A percentile compares a stretch with the other conserved stretches of the same genome.
These are phyloP conservation scores for Odontamblyopus lacepedii DNA, from an alignment of 2,797 vertebrate species.

Conservation along the genomic window DNA sequence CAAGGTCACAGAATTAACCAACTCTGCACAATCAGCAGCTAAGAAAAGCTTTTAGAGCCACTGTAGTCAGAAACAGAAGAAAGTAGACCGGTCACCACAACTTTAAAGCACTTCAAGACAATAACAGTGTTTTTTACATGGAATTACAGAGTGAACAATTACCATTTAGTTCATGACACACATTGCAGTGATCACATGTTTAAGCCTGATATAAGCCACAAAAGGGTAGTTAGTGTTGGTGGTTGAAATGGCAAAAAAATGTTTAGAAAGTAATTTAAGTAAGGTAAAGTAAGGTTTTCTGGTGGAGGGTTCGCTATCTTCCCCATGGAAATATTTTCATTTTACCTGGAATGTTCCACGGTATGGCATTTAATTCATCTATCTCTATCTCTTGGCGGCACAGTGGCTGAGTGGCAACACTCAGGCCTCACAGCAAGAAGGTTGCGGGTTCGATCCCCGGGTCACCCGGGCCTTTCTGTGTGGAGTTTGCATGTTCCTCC, in stretches of 20 bases:
- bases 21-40: slow-evolving; percentile 43
- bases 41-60: slow-evolving; percentile 40
- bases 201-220: not conserved
- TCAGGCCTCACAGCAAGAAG: too few relatives aligned
- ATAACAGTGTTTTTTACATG: slow-evolving; percentile 32
- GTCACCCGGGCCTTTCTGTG: too few relatives aligned
- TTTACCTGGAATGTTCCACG: not conserved
- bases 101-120: slow-evolving; percentile 49
- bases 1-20: slow-evolving; percentile 23
- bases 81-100: slow-evolving; percentile 24
- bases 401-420: too few relatives aligned
- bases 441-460: too few relatives aligned
- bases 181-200: not conserved
- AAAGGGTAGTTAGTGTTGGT: not conserved
- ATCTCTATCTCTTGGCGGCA: too few relatives aligned
- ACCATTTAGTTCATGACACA: slow-evolving; percentile 9
- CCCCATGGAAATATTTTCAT: not conserved
- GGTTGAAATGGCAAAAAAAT: not conserved
- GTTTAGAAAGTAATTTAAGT: too few relatives aligned
- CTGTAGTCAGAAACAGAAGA: slow-evolving; percentile 43
- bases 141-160: not conserved
- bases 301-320: too few relatives aligned
- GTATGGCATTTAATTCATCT: not conserved
- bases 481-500: too few relatives aligned
- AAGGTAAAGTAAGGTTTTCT: too few relatives aligned